Conservation (phyloP, 2,113 vertebrate species). For the Zosterops lateralis region DNA sequence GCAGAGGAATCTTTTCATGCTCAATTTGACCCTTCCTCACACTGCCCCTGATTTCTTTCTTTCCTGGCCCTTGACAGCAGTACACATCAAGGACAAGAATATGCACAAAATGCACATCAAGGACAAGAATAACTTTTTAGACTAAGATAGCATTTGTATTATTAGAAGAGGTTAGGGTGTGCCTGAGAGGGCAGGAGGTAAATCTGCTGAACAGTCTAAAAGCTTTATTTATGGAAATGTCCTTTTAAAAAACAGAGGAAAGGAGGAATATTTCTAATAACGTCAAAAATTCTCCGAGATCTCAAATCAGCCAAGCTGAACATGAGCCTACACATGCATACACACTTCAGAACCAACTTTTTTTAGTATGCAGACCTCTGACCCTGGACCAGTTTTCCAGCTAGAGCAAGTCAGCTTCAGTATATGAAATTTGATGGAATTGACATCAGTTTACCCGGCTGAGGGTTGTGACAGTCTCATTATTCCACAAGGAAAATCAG, state of each 20-base stretch:
- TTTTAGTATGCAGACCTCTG: neutral
- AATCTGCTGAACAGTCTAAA: slow-evolving; percentile 47
- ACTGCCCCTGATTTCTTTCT: slow-evolving; percentile 5
- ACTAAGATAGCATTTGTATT: slow-evolving; percentile 33
- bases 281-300: neutral
- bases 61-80: slow-evolving; percentile 11
- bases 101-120: slow-evolving; percentile 20
- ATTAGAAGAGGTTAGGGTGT: slow-evolving; percentile 51
- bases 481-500: neutral
- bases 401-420: neutral
- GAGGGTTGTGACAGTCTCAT: neutral
- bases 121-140: slow-evolving; percentile 43
- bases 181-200: slow-evolving; percentile 45
- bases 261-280: slow-evolving; percentile 14
- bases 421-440: neutral
- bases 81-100: slow-evolving; percentile 32
- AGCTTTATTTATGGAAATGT: slow-evolving; percentile 33
- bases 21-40: slow-evolving; percentile 27
- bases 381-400: neutral
- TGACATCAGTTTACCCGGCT: neutral
- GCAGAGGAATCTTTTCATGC: slow-evolving; percentile 23
- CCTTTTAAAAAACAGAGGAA: neutral
- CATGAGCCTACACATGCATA: neutral
- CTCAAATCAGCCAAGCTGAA: neutral
- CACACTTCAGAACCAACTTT: neutral